A percentile compares a stretch with the other conserved stretches of the same genome.
phyloP scores from a whole-genome alignment of 2,888 invertebrate genomes.

The Amitus sp. region DNA sequence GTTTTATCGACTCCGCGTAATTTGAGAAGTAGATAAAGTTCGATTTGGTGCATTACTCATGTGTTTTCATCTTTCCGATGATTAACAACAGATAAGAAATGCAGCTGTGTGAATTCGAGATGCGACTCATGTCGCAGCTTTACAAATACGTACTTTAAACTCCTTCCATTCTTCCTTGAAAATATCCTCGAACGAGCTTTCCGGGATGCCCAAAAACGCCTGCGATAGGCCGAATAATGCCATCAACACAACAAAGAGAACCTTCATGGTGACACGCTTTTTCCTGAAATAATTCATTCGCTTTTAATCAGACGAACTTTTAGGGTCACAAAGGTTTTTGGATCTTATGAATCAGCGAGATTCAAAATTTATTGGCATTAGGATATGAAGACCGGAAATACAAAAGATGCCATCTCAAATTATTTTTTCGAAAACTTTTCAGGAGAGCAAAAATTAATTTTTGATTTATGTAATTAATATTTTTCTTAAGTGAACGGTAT shows the following conservation, averaged over 20 bases:
- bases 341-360: no score
- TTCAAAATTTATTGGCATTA: no score
- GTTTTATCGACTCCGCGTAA: background rate
- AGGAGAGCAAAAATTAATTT: no score
- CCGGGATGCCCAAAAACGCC: no score
- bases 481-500: no score
- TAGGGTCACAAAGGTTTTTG: no score
- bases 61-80: background rate
- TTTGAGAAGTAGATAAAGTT: constrained; percentile 10
- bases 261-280: constrained; percentile 54
- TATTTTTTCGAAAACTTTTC: no score
- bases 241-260: constrained; percentile 63
- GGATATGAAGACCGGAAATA: no score
- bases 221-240: constrained; percentile 69
- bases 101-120: background rate
- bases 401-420: no score
- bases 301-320: no score
- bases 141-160: constrained; percentile 72
- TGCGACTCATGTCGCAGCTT: background rate
- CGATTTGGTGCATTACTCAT: background rate
- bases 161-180: constrained; percentile 81
- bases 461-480: no score
- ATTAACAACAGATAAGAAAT: background rate
- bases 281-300: constrained; percentile 36
- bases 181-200: constrained; percentile 79